Base-by-base conservation (phyloP, 2,113 vertebrate species). In the Petrocephalus microphthalmus region DNA sequence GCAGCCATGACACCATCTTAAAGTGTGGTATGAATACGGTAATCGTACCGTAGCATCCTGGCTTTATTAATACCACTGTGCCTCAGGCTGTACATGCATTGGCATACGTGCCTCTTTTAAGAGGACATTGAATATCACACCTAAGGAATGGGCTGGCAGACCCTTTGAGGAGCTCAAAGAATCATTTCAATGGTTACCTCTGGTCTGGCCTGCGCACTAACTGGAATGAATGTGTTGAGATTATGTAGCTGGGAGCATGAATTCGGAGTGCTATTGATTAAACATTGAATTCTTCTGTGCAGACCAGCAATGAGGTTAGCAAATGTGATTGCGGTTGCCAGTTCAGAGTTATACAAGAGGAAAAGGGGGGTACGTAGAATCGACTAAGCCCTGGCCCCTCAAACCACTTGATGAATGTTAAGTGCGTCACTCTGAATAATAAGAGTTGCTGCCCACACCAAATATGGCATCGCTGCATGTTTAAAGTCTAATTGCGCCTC, bases 401-500 rank as follows among this genome's bases (percentile, higher is more conserved):
- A 51, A 84, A 85, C 81, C 45, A 29, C 88, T 85, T 29, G 56
- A 85, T 89, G 88, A 85, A 85, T 42, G 60, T 86, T 85, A 85
- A 71, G 83, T 86, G 84, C 84, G 83, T 89, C 88, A 85, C 25
- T 54, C n/a, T 78, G 64, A 89, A 88, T 81, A 81, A 85, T 85
- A 84, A n/a, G 82, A 71, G 49, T 25, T 64, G 22, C 60, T 37
- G 49, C 84, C 33, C n/a, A 51, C 47, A 25, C 88, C 88, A 85
- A 71, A 64, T 52, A 85, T 67, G 88, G 88, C 88, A 71, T 7
- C 84, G 88, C 90, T 84, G 92, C 90, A 87, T 94, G 93, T 93
- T 93, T 25, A 29, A 92, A 93, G 95, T 94, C 93, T 93, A 94
- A 95, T 94, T 95, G 93, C 92, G 90, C 92, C 87, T 92, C 91